A percentile compares a stretch with the other conserved stretches of the same genome.
Evolutionary conservation across 2,113 vertebrate species (phyloP).

Genomic region (Chionodraco myersi): DNA sequence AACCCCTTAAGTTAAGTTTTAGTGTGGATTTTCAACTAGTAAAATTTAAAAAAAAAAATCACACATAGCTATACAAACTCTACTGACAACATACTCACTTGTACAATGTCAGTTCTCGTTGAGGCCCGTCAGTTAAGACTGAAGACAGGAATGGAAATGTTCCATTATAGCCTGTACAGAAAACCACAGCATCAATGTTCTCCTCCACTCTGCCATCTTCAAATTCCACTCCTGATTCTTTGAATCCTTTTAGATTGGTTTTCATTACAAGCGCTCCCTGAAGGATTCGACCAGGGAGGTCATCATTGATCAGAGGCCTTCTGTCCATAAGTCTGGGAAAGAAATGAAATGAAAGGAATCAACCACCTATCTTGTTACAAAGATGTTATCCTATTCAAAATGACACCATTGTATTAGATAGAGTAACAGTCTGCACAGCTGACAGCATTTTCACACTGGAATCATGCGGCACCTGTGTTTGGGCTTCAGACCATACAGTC

Average conservation of each 20-base stretch:
- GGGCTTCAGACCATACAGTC: slow-evolving; percentile 87
- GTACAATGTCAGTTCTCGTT: slow-evolving; percentile 84
- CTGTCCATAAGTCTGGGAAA: slow-evolving; percentile 77
- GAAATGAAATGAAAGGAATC: neutral
- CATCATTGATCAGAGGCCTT: slow-evolving; percentile 84
- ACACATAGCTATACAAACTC: neutral
- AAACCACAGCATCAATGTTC: slow-evolving; percentile 86
- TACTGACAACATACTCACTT: slow-evolving; percentile 63
- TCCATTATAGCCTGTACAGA: slow-evolving; percentile 90
- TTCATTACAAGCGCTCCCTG: slow-evolving; percentile 87
- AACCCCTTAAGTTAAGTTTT: neutral
- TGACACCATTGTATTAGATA: neutral
- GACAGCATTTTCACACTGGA: neutral
- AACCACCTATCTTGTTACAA: neutral
- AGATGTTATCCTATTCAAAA: neutral
- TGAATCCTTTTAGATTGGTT: slow-evolving; percentile 85
- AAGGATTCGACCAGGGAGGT: slow-evolving; percentile 89
- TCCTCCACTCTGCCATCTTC: slow-evolving; percentile 89
- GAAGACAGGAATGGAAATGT: slow-evolving; percentile 88
- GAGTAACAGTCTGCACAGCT: neutral
- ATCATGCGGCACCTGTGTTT: slow-evolving; percentile 81
- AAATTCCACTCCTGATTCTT: slow-evolving; percentile 84
- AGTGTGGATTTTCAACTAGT: neutral
- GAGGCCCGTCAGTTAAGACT: slow-evolving; percentile 74
- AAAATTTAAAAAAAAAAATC: neutral